Evolutionary conservation across 2,113 vertebrate species (phyloP), one percentile per base, ranked within the genome.

Genomic region (Gorsachius goisagi): DNA sequence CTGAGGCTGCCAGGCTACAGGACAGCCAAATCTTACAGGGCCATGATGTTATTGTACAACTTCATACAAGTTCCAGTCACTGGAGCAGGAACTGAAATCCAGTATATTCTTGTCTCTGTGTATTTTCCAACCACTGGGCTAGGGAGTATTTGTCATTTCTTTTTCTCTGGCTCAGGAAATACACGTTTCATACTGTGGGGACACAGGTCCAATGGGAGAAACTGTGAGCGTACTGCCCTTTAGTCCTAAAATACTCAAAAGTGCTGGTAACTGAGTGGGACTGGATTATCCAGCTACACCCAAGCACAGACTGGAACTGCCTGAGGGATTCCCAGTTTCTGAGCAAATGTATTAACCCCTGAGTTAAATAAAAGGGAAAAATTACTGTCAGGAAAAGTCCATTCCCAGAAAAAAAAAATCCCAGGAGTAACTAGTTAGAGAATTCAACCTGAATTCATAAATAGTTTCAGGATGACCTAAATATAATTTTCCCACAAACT

Each of bases 381-480:
- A 78, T 17, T 5, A 77, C 55, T 67, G 56, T 24, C 30, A 72
- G 56, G 26, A 71, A 67, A 84, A 76, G 89, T 81, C 17, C 5
- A 37, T 5, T 74, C 52, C 20, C 2, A 5, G 63, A 3, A 28
- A 23, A 64, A 52, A 9, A 6, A 68, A 95, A 86, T 90, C 64
- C 73, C 68, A 52, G 12, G 69, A 81, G 33, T 33, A 66, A 83
- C 9, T 49, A 26, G 33, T 66, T 52, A 95, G 30, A 91, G 66
- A 89, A 62, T 82, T 78, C 87, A 77, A 87, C 62, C 53, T 68
- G 45, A 89, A 95, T 82, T 88, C 45, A 82, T 49, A 92, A 92
- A 92, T 49, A 79, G 58, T 78, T 94, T 89, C 26, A 27, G 15
- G 11, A 66, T 88, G 49, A 76, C 53, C 77, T 89, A 95, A 89